These are phyloP conservation scores for Octodon degus DNA, from an alignment of 2,113 vertebrate genomes.

Conservation along the genomic window DNA sequence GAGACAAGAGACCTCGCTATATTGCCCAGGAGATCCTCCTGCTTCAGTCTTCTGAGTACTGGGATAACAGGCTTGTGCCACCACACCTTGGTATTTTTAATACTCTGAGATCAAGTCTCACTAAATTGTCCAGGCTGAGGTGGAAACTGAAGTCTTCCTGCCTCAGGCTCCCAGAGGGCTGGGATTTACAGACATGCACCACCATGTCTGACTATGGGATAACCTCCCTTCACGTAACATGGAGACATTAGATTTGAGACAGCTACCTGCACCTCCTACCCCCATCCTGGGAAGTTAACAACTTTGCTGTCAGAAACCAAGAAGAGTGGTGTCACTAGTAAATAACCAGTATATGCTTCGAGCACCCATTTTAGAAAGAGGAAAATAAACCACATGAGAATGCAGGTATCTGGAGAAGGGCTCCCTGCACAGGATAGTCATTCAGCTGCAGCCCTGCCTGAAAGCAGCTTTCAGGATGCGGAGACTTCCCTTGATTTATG, in stretches of 20 bases:
- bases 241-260: neutral
- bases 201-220: neutral
- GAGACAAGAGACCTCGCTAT: neutral
- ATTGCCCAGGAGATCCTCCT: neutral
- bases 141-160: neutral
- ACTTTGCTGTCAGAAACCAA: neutral
- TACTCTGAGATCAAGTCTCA: neutral
- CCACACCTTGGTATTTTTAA: neutral
- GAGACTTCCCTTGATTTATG: conserved; percentile 27
- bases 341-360: neutral
- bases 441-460: neutral
- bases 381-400: neutral
- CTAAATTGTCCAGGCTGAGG: neutral
- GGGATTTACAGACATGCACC: neutral
- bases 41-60: neutral
- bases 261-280: neutral
- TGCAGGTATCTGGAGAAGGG: neutral
- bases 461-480: conserved; percentile 21
- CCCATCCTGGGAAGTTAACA: neutral
- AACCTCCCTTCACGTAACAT: neutral
- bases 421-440: neutral
- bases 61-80: neutral
- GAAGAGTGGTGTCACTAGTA: neutral
- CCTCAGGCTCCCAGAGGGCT: neutral
- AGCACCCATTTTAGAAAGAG: neutral